Conservation (phyloP, 2,113 vertebrate species). For the Pelecanoides urinatrix region DNA sequence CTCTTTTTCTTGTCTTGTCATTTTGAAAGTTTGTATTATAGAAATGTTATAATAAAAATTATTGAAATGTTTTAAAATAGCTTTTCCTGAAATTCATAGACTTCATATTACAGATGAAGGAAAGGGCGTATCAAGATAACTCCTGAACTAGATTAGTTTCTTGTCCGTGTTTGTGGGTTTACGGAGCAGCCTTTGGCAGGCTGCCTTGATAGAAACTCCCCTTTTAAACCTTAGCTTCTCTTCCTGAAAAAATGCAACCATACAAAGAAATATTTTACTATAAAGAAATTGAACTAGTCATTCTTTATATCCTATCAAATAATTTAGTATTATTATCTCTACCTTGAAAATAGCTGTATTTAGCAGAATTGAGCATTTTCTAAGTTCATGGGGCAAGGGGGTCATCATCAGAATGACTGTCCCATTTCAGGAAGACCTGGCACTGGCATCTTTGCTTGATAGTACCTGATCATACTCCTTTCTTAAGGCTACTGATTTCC, state of each 20-base stretch:
- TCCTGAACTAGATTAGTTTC: background rate
- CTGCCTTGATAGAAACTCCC: background rate
- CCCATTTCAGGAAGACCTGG: background rate
- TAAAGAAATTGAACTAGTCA: background rate
- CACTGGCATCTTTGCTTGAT: background rate
- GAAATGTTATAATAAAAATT: background rate
- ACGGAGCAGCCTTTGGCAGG: background rate
- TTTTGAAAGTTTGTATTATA: background rate
- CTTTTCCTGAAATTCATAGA: background rate
- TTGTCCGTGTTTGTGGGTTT: background rate
- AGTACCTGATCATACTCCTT: background rate
- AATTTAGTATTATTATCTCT: background rate
- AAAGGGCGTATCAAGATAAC: background rate
- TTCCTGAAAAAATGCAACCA: background rate
- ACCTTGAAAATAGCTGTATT: background rate
- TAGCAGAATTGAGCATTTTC: background rate
- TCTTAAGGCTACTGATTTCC: background rate
- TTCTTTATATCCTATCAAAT: background rate
- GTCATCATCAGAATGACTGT: background rate
- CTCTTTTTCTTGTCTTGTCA: background rate
- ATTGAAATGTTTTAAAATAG: background rate
- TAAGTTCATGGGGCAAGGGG: background rate
- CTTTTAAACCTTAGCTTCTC: background rate
- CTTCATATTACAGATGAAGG: background rate
- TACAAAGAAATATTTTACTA: background rate